phyloP scores from a whole-genome alignment of 2,113 vertebrate genomes.

The Notothenia rossii region DNA sequence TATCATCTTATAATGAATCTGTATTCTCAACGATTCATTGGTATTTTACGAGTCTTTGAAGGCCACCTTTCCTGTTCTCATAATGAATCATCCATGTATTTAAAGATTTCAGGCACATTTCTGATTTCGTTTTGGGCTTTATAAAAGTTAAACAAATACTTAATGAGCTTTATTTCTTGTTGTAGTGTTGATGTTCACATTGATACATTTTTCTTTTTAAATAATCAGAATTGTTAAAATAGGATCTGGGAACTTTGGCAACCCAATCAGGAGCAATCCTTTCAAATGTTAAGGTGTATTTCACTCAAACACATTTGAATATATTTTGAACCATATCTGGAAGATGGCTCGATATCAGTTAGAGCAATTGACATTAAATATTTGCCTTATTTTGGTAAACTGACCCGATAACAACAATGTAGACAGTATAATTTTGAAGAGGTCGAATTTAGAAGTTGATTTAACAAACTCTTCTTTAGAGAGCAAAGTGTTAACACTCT shows the following conservation, averaged over 20 bases:
- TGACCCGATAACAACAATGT: neutral
- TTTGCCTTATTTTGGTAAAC: neutral
- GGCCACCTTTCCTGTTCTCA: neutral
- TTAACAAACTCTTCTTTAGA: neutral
- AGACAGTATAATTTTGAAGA: neutral
- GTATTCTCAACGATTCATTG: slow-evolving; percentile 17
- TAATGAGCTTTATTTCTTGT: neutral
- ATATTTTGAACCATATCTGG: too few species aligned
- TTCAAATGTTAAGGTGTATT: neutral
- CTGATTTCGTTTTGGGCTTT: neutral
- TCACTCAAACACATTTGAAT: neutral
- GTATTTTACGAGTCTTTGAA: slow-evolving; percentile 32
- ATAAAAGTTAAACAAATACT: neutral
- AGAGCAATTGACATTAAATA: neutral
- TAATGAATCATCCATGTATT: neutral
- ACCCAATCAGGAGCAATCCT: neutral
- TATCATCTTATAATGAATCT: neutral
- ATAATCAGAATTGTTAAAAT: neutral
- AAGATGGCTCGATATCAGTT: neutral
- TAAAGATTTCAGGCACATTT: slow-evolving; percentile 1
- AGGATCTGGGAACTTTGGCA: neutral
- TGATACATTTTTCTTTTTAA: neutral
- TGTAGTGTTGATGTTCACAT: neutral
- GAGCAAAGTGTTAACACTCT: slow-evolving; percentile 13
- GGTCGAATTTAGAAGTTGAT: neutral